A percentile compares a stretch with the other conserved stretches of the same genome.
phyloP scores from a whole-genome alignment of 2,888 invertebrate genomes.

The Cephus nigrinus region DNA sequence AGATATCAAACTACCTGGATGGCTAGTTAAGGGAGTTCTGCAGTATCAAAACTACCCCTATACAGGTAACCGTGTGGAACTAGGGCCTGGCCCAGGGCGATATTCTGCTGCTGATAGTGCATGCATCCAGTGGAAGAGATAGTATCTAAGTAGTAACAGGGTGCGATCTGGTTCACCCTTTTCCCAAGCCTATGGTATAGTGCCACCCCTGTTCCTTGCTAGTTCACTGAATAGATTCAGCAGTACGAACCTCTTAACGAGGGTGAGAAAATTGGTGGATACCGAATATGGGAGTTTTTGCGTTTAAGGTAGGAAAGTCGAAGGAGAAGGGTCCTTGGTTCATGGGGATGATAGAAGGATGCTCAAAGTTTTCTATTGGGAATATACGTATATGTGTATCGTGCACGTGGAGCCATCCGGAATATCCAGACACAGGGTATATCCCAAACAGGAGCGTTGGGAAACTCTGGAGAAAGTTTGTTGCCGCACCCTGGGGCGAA shows the following conservation, averaged over 20 bases:
- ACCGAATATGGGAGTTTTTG: background rate
- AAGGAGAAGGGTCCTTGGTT: background rate
- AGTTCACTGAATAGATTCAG: background rate
- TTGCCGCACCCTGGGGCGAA: slow-evolving; percentile 5
- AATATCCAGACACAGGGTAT: background rate
- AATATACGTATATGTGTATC: background rate
- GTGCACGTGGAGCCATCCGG: background rate
- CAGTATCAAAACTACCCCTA: slow-evolving; percentile 4
- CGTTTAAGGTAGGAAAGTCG: background rate
- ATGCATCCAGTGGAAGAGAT: slow-evolving; percentile 28
- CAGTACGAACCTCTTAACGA: background rate
- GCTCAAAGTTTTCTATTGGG: background rate
- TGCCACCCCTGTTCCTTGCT: background rate
- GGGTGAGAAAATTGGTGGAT: background rate
- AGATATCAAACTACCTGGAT: background rate
- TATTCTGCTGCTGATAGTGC: slow-evolving; percentile 42
- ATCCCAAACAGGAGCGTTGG: background rate
- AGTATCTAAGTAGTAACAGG: background rate
- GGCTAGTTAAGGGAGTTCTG: background rate
- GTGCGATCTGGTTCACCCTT: background rate
- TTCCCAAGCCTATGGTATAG: background rate
- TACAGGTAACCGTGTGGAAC: slow-evolving; percentile 3
- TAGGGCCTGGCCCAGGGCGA: slow-evolving; percentile 38
- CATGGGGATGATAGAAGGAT: background rate
- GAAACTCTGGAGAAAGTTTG: background rate